Percentiles rank a stretch among this genome's conserved stretches.
Conservation (phyloP, 1,140 invertebrate species). For the Drosophila pectinifera region DNA sequence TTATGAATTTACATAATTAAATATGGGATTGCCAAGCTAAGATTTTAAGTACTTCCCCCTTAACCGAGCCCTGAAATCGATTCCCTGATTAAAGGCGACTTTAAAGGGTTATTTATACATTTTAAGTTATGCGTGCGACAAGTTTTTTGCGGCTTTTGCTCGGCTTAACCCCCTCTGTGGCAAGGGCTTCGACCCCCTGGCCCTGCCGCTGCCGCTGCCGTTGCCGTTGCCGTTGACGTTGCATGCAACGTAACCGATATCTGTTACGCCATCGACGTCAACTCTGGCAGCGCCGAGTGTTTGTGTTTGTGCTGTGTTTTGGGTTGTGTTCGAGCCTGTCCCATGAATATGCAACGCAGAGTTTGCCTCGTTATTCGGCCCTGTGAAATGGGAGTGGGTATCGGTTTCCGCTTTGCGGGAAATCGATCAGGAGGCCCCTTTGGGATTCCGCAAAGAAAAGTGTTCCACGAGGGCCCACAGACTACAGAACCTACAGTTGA, state of each 20-base stretch:
- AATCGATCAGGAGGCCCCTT: slow-evolving; percentile 35
- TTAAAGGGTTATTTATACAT: slow-evolving; percentile 25
- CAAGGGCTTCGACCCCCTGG: slow-evolving; percentile 5
- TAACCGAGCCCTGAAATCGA: slow-evolving; percentile 4
- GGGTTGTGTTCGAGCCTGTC: slow-evolving; percentile 22
- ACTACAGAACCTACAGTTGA: neutral
- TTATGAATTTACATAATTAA: slow-evolving; percentile 7
- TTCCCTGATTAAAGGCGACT: neutral
- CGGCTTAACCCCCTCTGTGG: slow-evolving; percentile 5
- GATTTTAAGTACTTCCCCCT: too few relatives aligned
- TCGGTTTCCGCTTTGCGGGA: slow-evolving; percentile 40
- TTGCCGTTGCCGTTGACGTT: neutral
- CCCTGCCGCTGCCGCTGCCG: slow-evolving; percentile 10
- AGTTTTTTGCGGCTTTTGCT: slow-evolving; percentile 11
- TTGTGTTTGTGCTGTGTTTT: slow-evolving; percentile 27
- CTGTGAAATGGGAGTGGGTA: slow-evolving; percentile 21
- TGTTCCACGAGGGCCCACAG: neutral
- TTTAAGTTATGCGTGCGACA: slow-evolving; percentile 39
- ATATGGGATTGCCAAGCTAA: too few relatives aligned
- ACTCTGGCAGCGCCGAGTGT: slow-evolving; percentile 14
- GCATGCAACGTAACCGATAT: slow-evolving; percentile 46
- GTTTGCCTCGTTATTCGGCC: slow-evolving; percentile 42
- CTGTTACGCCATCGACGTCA: slow-evolving; percentile 48
- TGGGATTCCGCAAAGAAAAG: slow-evolving; percentile 4
- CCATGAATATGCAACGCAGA: slow-evolving; percentile 51